Conservation (phyloP, 2,888 invertebrate genomes). For the Stenodema calcarata region DNA sequence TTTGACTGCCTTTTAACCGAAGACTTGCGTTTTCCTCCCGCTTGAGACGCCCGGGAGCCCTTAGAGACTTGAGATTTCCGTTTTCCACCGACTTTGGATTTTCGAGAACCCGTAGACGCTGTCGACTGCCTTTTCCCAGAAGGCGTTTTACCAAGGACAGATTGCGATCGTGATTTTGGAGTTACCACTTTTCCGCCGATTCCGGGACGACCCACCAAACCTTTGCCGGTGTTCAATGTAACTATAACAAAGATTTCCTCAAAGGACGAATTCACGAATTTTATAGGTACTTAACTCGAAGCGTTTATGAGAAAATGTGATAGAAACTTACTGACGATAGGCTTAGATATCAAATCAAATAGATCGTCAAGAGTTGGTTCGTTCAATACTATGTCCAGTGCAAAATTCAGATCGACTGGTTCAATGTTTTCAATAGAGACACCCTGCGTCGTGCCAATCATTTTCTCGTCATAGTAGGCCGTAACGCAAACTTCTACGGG, state of each 20-base stretch:
- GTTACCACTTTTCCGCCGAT: constrained; percentile 26
- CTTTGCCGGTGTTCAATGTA: constrained; percentile 25
- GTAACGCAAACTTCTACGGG: constrained; percentile 20
- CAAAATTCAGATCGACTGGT: constrained; percentile 24
- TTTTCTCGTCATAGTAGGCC: constrained; percentile 29
- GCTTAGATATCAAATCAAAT: constrained; percentile 23
- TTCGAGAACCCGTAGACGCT: background rate
- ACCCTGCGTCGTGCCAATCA: constrained; percentile 20
- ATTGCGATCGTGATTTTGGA: background rate
- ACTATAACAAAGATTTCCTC: background rate
- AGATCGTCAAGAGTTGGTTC: constrained; percentile 25
- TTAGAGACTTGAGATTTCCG: background rate
- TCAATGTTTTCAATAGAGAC: constrained; percentile 1
- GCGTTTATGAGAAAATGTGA: background rate
- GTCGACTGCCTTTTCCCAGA: background rate
- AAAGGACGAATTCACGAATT: background rate
- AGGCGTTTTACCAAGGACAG: background rate
- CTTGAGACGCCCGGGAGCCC: background rate
- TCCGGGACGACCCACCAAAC: background rate
- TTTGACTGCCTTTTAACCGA: background rate
- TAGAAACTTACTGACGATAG: constrained; percentile 21
- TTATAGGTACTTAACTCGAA: no score
- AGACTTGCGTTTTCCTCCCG: background rate
- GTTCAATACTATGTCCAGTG: background rate
- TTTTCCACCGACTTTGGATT: background rate